Evolutionary conservation across 2,113 vertebrate genomes (phyloP).

Genomic region (Psammodynastes pulverulentus): DNA sequence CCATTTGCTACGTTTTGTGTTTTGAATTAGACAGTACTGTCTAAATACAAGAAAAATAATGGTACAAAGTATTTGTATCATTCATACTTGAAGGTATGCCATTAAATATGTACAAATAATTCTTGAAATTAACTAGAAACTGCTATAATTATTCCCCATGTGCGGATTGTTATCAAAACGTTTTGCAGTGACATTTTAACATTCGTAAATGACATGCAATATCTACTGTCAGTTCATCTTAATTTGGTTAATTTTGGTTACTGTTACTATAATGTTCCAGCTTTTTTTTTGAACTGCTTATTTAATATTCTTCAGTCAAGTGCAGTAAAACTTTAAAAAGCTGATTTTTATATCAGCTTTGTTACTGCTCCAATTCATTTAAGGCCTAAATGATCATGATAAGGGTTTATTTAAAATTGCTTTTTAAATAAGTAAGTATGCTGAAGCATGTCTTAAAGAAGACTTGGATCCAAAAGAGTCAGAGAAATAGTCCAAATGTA

Average conservation of each 20-base stretch:
- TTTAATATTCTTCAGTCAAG: neutral
- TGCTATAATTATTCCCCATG: neutral
- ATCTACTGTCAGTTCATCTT: neutral
- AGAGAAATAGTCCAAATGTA: neutral
- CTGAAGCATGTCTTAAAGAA: neutral
- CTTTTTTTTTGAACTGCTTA: neutral
- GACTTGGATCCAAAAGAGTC: slow-evolving; percentile 23
- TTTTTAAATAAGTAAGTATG: neutral
- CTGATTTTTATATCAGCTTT: neutral
- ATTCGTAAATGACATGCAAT: neutral
- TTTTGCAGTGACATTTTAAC: neutral
- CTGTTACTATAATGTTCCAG: neutral
- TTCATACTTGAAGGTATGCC: neutral
- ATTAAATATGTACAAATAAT: neutral
- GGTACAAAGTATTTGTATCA: neutral
- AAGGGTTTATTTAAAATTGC: neutral
- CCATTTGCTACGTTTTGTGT: neutral
- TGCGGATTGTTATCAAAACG: neutral
- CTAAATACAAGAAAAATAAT: neutral
- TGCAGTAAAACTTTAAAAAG: neutral
- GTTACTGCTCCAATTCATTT: neutral
- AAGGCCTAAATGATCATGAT: neutral
- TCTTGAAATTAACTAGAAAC: neutral
- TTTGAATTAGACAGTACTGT: neutral
- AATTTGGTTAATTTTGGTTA: neutral